Conservation (phyloP, 2,888 invertebrate species). For the Lacanobia wlatinum region DNA sequence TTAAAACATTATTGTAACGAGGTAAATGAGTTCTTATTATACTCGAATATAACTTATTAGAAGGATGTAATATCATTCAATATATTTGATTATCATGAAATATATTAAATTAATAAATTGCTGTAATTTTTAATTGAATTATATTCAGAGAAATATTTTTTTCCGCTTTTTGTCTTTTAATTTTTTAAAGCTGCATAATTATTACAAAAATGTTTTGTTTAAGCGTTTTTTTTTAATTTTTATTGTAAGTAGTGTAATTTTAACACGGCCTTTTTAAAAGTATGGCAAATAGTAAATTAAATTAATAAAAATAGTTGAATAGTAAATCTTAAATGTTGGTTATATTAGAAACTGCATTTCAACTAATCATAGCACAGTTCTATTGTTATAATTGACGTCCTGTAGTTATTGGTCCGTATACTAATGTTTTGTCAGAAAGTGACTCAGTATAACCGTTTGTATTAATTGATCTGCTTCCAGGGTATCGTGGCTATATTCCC, state of each 20-base stretch:
- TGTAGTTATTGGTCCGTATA: constrained; percentile 83
- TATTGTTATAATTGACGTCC: constrained; percentile 84
- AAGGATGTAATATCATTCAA: constrained; percentile 2
- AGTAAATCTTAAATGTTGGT: background rate
- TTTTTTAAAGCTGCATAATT: constrained; percentile 40
- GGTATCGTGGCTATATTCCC: too few species aligned
- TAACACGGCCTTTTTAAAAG: constrained; percentile 16
- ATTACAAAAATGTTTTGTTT: constrained; percentile 36
- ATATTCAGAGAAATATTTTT: background rate
- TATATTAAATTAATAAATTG: background rate
- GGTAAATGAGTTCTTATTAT: constrained; percentile 52
- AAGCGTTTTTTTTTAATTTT: too few species aligned
- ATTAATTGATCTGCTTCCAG: background rate
- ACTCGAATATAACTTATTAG: constrained; percentile 24
- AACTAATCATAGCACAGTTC: constrained; percentile 54
- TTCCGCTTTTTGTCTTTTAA: constrained; percentile 29
- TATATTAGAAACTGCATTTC: constrained; percentile 9
- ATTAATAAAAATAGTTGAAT: constrained; percentile 2
- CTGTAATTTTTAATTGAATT: constrained; percentile 25
- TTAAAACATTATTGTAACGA: constrained; percentile 33
- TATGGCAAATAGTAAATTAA: constrained; percentile 6
- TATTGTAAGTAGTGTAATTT: constrained; percentile 16
- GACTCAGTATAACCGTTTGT: constrained; percentile 29
- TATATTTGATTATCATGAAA: constrained; percentile 12
- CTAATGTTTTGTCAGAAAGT: constrained; percentile 64